Base-by-base conservation (phyloP, 2,797 vertebrate genomes). In the Cyprinodon diabolis region DNA sequence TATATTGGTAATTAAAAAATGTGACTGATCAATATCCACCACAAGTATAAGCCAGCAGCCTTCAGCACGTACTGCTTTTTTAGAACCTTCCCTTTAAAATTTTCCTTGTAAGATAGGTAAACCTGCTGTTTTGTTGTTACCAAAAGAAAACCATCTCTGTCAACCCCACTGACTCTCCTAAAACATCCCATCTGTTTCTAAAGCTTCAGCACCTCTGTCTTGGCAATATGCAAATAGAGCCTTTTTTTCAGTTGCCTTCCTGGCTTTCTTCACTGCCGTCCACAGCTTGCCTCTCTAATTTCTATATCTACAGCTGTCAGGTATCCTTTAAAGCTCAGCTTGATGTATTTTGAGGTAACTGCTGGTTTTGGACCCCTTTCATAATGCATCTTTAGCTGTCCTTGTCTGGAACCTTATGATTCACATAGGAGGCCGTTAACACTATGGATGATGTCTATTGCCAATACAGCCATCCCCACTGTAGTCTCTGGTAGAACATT, bases 311-410 rank as follows among this genome's bases (percentile, higher is more conserved):
- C 57, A 30, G 25, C 12, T 0, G 57, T 58, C 57, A 58, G 57
- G 30, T 58, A 25, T 58, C 35, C 57, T 35, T 58, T 58, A 58
- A 15, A 58, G 14, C 57, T 58, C 25, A 58, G 25, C 57, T 58
- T 58, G 57, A 15, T 58, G 57, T 37, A 30, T 58, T 58, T 58
- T 58, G 57, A 58, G 57, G 57, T 58, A 58, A 30, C 57, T 58
- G 57, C 13, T 58, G 25, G 4, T 35, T 30, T 58, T 58, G 57
- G 57, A 58, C 13, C 57, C 25, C 48, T 49, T 49, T 14, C 48
- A 49, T 49, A 49, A 3, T 14, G 25, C 57, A 58, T 58, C 25
- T 35, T 12, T 35, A 25, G 11, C 57, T 14, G 5, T 35, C 17
- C 57, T 58, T 12, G 11, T 58, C 57, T 35, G 25, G 57, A 58